Conservation (phyloP, 2,888 invertebrate genomes). For the Rotaria socialis region DNA sequence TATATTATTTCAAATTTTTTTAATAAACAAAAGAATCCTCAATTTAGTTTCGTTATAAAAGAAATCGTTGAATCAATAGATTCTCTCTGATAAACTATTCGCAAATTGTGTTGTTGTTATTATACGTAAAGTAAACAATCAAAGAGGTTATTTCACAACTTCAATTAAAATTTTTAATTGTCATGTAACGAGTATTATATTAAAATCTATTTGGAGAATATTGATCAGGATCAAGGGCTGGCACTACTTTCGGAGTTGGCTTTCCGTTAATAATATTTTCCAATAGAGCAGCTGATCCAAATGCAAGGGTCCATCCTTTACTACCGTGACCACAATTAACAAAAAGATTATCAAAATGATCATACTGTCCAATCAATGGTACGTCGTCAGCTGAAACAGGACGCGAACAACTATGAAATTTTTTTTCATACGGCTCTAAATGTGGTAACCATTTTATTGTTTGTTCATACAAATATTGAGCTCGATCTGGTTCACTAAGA, state of each 20-base stretch:
- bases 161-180: no score
- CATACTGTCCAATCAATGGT: background rate
- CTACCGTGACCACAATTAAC: slow-evolving; percentile 22
- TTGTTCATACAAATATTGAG: background rate
- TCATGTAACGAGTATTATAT: no score
- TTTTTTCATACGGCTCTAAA: background rate
- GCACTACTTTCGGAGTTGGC: background rate
- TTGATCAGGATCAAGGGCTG: background rate
- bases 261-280: background rate
- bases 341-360: background rate
- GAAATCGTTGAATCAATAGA: no score
- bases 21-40: no score
- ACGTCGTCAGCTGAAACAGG: slow-evolving; percentile 10
- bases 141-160: no score
- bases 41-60: no score
- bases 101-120: no score
- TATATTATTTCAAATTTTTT: no score
- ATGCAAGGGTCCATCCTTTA: background rate
- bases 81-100: no score
- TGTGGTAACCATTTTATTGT: background rate
- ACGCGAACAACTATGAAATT: slow-evolving; percentile 2
- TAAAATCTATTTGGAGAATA: slow-evolving; percentile 19
- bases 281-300: background rate
- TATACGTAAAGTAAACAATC: no score
- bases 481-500: slow-evolving; percentile 16